Conservation (phyloP, 2,797 vertebrate species). For the Poeciliopsis presidionis region DNA sequence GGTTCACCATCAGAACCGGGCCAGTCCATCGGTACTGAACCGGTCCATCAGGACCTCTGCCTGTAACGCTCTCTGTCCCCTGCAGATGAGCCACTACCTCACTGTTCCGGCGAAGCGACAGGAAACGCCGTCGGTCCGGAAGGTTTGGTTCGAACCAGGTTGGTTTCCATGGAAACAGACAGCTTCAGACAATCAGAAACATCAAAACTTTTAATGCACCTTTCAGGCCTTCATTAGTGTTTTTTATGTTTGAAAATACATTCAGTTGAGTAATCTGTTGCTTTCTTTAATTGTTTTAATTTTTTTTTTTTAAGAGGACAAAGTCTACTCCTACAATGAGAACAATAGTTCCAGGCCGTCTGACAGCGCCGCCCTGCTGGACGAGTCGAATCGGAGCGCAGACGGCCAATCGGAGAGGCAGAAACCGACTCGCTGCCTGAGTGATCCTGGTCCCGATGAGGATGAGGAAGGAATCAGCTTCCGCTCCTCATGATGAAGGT, state of each 20-base stretch:
- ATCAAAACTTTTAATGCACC: not conserved
- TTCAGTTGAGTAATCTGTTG: too few species aligned
- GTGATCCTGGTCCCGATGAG: constrained; percentile 87
- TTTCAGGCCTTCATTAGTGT: not conserved
- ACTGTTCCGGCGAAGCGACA: constrained; percentile 86
- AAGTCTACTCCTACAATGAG: constrained; percentile 63
- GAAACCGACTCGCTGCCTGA: constrained; percentile 85
- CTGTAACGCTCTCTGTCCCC: not conserved
- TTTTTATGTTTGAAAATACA: too few species aligned
- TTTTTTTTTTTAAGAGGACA: constrained; percentile 60
- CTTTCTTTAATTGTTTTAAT: too few species aligned
- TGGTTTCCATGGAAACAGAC: constrained; percentile 24
- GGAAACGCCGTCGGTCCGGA: constrained; percentile 83
- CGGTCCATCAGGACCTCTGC: not conserved
- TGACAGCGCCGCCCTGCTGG: constrained; percentile 31
- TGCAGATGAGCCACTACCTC: constrained; percentile 92
- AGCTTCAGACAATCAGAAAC: not conserved
- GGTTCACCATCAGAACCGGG: too few species aligned
- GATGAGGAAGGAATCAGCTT: constrained; percentile 76
- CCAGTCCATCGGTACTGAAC: too few species aligned
- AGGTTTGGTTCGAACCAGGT: constrained; percentile 89
- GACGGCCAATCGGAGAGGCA: constrained; percentile 74
- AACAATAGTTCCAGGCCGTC: constrained; percentile 28
- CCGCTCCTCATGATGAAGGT: constrained; percentile 61
- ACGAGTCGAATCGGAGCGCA: constrained; percentile 34